These are phyloP conservation scores for Archilochus colubris DNA, from an alignment of 2,113 vertebrate genomes.

Conservation along the genomic window DNA sequence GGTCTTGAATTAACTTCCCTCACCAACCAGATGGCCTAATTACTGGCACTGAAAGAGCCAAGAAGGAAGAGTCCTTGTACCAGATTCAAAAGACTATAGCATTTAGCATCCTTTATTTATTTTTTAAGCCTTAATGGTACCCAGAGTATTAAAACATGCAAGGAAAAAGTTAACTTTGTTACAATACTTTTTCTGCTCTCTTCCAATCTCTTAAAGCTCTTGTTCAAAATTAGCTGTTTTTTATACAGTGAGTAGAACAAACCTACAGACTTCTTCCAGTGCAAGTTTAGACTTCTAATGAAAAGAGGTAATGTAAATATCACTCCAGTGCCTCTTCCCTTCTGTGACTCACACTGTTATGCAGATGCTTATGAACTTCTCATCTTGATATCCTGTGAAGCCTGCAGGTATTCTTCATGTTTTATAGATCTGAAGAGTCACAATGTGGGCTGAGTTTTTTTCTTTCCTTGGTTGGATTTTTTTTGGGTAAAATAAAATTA, in stretches of 20 bases:
- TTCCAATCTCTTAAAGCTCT: not conserved
- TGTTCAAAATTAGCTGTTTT: not conserved
- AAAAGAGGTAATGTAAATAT: not conserved
- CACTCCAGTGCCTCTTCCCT: not conserved
- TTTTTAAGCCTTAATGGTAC: not conserved
- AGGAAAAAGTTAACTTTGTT: not conserved
- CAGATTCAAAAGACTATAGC: not conserved
- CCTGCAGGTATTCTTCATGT: conserved; percentile 6
- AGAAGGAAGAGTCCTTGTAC: conserved; percentile 6
- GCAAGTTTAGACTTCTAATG: not conserved
- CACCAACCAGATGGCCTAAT: conserved; percentile 39
- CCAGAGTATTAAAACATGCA: not conserved
- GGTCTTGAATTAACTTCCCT: conserved; percentile 36
- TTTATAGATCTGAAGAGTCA: not conserved
- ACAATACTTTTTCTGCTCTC: not conserved
- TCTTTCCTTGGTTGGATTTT: not conserved
- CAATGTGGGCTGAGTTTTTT: not conserved
- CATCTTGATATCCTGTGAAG: not conserved
- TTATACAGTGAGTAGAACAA: not conserved
- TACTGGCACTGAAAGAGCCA: conserved; percentile 25
- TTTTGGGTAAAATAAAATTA: not conserved
- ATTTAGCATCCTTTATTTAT: not conserved
- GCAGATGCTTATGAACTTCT: not conserved
- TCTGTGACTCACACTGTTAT: not conserved
- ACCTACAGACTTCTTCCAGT: not conserved